These are phyloP conservation scores for Galerucella pusilla DNA, from an alignment of 2,888 invertebrate genomes.

Conservation along the genomic window DNA sequence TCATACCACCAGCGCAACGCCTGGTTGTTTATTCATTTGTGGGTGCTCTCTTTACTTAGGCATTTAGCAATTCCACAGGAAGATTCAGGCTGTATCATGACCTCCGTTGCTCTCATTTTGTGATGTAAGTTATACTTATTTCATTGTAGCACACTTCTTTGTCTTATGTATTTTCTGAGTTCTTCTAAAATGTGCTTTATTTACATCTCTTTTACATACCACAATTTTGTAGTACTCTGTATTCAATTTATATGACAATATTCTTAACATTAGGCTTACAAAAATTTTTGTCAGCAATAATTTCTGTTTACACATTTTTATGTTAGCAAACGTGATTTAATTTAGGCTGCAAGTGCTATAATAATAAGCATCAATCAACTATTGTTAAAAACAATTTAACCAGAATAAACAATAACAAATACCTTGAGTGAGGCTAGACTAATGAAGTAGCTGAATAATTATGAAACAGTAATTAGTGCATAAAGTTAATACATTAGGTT, in stretches of 20 bases:
- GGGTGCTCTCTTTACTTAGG: no score
- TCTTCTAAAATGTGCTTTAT: no score
- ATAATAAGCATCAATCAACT: neutral
- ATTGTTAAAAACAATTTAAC: neutral
- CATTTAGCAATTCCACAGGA: no score
- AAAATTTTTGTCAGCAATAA: neutral
- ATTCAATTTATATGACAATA: neutral
- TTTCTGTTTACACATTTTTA: neutral
- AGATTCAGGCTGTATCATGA: no score
- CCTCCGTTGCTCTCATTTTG: no score
- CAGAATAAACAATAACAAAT: neutral
- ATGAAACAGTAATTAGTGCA: conserved; percentile 12
- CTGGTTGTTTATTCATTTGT: no score
- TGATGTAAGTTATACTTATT: no score
- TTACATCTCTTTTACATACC: neutral
- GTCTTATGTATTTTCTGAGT: no score
- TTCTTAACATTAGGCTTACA: neutral
- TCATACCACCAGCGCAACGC: no score
- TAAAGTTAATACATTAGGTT: conserved; percentile 8
- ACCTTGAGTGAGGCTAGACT: conserved; percentile 7
- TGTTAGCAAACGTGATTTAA: neutral
- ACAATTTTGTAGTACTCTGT: neutral
- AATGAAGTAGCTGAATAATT: conserved; percentile 9
- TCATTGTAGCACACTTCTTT: no score
- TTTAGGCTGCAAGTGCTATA: neutral